Evolutionary conservation across 2,888 invertebrate species (phyloP), one percentile per base, ranked within the genome.

Genomic region (Pachliopta kotzebuea): DNA sequence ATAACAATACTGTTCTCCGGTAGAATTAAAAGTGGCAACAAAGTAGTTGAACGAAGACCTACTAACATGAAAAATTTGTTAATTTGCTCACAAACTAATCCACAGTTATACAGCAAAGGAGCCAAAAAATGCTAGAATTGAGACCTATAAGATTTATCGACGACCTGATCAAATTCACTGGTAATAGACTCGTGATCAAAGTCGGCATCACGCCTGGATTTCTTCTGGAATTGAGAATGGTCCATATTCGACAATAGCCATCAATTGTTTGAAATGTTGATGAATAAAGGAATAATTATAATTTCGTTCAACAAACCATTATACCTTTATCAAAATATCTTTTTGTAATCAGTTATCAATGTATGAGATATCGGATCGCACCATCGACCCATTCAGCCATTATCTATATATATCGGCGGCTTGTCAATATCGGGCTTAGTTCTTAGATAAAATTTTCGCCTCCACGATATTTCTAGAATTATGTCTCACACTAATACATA

Each of bases 391-490:
- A 65, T 60, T 60, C 60, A 56, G 50, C 17, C 21, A 56, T 56
- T 65, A 65, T 65, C 63, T 26, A 24, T 18, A 23, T 53, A 1
- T 21, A 56, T 23, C 37, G 29, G 50, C 55, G 49, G 37, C 64
- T 31, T 56, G 56, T 56, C 64, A 60, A 56, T 60, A 65, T 60
- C 64, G 23, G 59, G 26, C 55, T 56, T 60, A 60, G 64, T 56
- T 56, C 23, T 53, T 56, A 20, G 56, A 60, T 60, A 60, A 65
- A 45, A 49, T 60, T 60, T 55, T 23, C 11, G 26, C 49, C 31
- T 56, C 59, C 31, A 45, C 53, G 63, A 63, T 49, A 14, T 60
- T 65, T 65, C 60, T 60, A 65, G 64, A 65, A 65, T 50, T 56
- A 56, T 60, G 52, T 53, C 29, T 64, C 24, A 55, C 9, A 49